phyloP scores from a whole-genome alignment of 2,113 vertebrate genomes.

The Nesospiza acunhae region DNA sequence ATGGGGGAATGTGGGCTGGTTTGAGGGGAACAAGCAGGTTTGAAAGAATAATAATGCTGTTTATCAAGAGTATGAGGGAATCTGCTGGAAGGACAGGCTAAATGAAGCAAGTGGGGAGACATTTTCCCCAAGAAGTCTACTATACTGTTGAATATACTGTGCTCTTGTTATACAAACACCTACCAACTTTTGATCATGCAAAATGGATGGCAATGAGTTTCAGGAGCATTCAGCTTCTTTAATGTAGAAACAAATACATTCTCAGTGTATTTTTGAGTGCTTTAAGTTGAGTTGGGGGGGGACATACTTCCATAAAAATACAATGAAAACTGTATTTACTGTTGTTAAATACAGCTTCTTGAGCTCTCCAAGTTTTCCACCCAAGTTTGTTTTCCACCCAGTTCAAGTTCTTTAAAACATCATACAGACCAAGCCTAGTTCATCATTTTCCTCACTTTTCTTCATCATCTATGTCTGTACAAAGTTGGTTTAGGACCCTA shows the following conservation, averaged over 20 bases:
- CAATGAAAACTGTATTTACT: background rate
- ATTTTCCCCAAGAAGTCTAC: background rate
- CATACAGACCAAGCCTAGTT: background rate
- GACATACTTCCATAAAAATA: background rate
- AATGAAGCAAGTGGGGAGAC: background rate
- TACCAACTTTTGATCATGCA: background rate
- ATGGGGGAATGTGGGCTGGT: accelerated
- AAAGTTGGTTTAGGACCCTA: background rate
- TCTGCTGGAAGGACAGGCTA: background rate
- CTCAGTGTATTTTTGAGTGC: background rate
- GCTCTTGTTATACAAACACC: background rate
- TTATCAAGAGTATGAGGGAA: background rate
- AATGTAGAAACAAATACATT: background rate
- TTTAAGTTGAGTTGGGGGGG: background rate
- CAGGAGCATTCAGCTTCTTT: background rate
- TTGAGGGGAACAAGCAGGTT: background rate
- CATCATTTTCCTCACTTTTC: background rate
- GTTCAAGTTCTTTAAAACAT: background rate
- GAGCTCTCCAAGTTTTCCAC: background rate
- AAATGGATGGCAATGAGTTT: background rate
- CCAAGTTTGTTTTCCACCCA: background rate
- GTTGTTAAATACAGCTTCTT: background rate
- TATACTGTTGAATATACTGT: background rate
- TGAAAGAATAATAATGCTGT: background rate
- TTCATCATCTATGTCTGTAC: background rate